Percentiles rank a stretch among this genome's conserved stretches.
Evolutionary conservation across 2,888 invertebrate genomes (phyloP).

Genomic region (Chloroclysta siterata): DNA sequence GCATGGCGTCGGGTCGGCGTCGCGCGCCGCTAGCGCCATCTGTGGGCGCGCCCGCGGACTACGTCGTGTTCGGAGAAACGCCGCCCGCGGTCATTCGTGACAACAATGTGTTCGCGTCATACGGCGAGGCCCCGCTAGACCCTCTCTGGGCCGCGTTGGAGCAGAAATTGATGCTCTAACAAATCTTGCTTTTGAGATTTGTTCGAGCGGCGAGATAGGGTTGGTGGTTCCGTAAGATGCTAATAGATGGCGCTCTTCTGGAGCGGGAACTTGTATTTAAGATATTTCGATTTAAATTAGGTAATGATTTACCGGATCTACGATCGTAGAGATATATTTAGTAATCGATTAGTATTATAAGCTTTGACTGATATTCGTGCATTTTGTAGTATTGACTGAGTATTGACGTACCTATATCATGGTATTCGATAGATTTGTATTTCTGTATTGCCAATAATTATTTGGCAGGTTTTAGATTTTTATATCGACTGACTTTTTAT

Average conservation of each 20-base stretch:
- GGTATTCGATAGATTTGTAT: slow-evolving; percentile 34
- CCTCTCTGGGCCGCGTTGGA: slow-evolving; percentile 73
- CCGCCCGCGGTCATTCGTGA: slow-evolving; percentile 46
- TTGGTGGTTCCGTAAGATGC: slow-evolving; percentile 22
- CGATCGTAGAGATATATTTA: slow-evolving; percentile 37
- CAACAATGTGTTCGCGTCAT: slow-evolving; percentile 24
- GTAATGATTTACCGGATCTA: slow-evolving; percentile 12
- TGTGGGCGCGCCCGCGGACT: slow-evolving; percentile 34
- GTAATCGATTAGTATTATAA: slow-evolving; percentile 40
- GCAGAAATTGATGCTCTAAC: slow-evolving; percentile 58
- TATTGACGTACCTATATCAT: slow-evolving; percentile 28
- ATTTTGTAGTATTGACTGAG: slow-evolving; percentile 42
- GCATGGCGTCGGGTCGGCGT: slow-evolving; percentile 62
- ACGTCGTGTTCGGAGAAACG: slow-evolving; percentile 49
- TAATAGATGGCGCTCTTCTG: slow-evolving; percentile 31
- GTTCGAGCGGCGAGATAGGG: background rate
- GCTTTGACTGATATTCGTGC: slow-evolving; percentile 45
- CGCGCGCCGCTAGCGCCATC: slow-evolving; percentile 25
- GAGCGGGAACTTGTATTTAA: background rate
- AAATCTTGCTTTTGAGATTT: background rate
- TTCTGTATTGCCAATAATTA: slow-evolving; percentile 25
- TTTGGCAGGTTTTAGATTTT: slow-evolving; percentile 23
- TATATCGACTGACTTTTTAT: slow-evolving; percentile 32
- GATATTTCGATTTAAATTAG: background rate
- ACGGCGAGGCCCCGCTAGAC: slow-evolving; percentile 54